Percentiles rank a stretch among this genome's conserved stretches.
Conservation (phyloP, 2,888 invertebrate species). For the Eristalis pertinax region DNA sequence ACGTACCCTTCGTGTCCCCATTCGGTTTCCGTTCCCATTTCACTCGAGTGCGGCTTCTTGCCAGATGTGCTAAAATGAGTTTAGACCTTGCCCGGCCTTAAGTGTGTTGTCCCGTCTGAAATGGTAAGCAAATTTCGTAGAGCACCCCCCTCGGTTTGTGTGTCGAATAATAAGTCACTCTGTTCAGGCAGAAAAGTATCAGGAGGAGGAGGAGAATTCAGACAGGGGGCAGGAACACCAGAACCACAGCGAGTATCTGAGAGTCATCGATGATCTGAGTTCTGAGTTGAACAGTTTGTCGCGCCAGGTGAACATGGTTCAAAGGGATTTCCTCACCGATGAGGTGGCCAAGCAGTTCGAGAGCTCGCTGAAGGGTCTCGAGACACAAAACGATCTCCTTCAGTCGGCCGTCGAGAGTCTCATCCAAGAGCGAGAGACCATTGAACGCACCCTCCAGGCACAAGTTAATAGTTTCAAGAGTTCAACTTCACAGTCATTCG, state of each 20-base stretch:
- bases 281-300: slow-evolving; percentile 78
- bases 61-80: slow-evolving; percentile 41
- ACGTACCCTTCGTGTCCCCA: neutral
- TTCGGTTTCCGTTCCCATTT: neutral
- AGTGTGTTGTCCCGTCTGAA: slow-evolving; percentile 48
- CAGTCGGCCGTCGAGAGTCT: slow-evolving; percentile 74
- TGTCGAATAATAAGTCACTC: neutral
- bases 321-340: slow-evolving; percentile 73
- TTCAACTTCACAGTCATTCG: neutral
- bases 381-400: slow-evolving; percentile 76
- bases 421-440: slow-evolving; percentile 34
- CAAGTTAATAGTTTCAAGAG: slow-evolving; percentile 19
- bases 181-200: slow-evolving; percentile 74
- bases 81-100: slow-evolving; percentile 13
- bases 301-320: slow-evolving; percentile 77
- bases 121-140: slow-evolving; percentile 44
- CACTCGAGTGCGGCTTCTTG: neutral
- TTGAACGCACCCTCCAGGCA: slow-evolving; percentile 35
- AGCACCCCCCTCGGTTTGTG: neutral
- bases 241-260: slow-evolving; percentile 77
- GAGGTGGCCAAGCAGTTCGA: slow-evolving; percentile 68
- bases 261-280: slow-evolving; percentile 79
- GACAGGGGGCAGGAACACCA: slow-evolving; percentile 73
- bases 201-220: slow-evolving; percentile 60
- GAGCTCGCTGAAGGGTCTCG: slow-evolving; percentile 74